Percentiles rank a stretch among this genome's conserved stretches.
Conservation (phyloP, 2,888 invertebrate species). For the Galerucella pusilla region DNA sequence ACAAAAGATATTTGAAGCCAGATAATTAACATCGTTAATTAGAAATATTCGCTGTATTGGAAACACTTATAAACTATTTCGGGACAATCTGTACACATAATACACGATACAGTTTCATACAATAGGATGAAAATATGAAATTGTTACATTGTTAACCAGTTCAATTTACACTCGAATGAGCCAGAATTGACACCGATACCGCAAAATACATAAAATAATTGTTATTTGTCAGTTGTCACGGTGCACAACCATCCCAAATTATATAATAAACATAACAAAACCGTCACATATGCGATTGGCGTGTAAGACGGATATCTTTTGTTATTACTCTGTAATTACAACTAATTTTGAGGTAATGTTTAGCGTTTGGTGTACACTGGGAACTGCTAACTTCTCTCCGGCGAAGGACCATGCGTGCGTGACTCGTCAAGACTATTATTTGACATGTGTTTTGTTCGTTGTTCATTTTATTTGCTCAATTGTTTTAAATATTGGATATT, state of each 20-base stretch:
- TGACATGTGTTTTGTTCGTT: slow-evolving; percentile 46
- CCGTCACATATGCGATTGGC: slow-evolving; percentile 46
- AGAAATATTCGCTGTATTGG: no score
- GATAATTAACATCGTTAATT: no score
- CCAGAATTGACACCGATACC: slow-evolving; percentile 32
- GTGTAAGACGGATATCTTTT: slow-evolving; percentile 47
- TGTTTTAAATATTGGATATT: slow-evolving; percentile 15
- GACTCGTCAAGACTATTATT: slow-evolving; percentile 44
- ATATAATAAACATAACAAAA: slow-evolving; percentile 45
- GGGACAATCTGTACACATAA: no score
- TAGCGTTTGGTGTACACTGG: slow-evolving; percentile 37
- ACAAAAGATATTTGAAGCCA: no score
- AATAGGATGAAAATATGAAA: neutral
- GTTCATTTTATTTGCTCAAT: slow-evolving; percentile 37
- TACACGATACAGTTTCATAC: neutral
- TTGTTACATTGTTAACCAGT: slow-evolving; percentile 12
- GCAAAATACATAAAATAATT: slow-evolving; percentile 34
- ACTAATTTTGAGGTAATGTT: slow-evolving; percentile 47
- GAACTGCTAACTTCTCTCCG: slow-evolving; percentile 39
- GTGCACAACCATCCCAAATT: slow-evolving; percentile 38
- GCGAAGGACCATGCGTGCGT: slow-evolving; percentile 43
- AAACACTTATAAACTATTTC: no score
- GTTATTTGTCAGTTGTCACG: slow-evolving; percentile 46
- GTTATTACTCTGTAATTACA: slow-evolving; percentile 44
- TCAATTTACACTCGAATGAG: slow-evolving; percentile 28